Base-by-base conservation (phyloP, 1,140 invertebrate species). In the Drosophila santomea region DNA sequence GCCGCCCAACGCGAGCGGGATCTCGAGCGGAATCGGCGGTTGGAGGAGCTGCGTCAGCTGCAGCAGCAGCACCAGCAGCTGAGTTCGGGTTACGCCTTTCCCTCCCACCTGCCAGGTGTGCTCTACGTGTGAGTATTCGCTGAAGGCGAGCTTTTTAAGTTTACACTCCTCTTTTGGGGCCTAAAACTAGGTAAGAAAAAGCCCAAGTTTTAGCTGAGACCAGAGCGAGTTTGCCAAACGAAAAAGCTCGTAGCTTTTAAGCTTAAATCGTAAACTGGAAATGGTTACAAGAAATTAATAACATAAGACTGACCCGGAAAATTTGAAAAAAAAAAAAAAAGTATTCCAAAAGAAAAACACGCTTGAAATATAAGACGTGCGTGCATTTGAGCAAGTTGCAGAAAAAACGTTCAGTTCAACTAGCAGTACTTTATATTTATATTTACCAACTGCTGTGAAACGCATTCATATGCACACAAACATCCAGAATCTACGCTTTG, bases 51-150 rank as follows among this genome's bases (percentile, higher is more conserved):
- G 61, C 73, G 61, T 6, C 73, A 76, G 25, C 48, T 75, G 50
- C 83, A 88, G 10, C 50, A 63, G 35, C 84, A 89, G 43, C 79
- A 88, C 47, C 73, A 78, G 44, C 84, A 88, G 59, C 68, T 88
- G 11, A 88, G 84, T 32, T 80, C 73, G 5, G 84, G 84, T 20
- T 88, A 88, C 45, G 76, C 84, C 2, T 56, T 88, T 52, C 83
- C 82, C 23, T 25, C 51, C 5, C 71, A 74, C 39, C 60, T 84
- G 38, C 57, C 48, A 52, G 66, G 45, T 47, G 66, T 59, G 17
- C 88, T 55, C 11, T 89, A 83, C 11, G 64, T 63, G 82, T 86
- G 59, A 79, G 75, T 83, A 36, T 15, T 32, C 3, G 7, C 23
- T n/a, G 3, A n/a, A 14, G 17, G 0, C 20, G 28, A 60, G 28